phyloP scores from a whole-genome alignment of 2,888 invertebrate species.

The Cotesia congregata region DNA sequence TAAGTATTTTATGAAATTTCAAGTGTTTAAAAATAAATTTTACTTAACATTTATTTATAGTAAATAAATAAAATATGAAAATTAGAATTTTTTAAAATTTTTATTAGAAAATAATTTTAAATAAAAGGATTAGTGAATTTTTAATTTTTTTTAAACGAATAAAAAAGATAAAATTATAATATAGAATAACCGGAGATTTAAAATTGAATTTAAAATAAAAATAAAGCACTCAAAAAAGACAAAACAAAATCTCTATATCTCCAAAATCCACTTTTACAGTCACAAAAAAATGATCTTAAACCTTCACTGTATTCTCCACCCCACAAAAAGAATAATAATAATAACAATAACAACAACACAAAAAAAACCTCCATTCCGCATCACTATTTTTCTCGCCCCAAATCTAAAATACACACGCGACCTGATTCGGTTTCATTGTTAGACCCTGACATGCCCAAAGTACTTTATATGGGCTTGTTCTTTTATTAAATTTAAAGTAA shows the following conservation, averaged over 20 bases:
- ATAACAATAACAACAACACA: background rate
- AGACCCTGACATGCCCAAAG: background rate
- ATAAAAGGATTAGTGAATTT: no score
- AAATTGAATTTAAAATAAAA: background rate
- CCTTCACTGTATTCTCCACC: constrained; percentile 10
- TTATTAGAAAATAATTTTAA: no score
- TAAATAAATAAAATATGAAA: no score
- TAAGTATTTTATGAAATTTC: no score
- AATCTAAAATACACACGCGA: constrained; percentile 23
- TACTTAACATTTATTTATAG: no score
- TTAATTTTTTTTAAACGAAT: no score
- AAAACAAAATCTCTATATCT: constrained; percentile 7
- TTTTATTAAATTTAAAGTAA: background rate
- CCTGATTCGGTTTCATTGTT: constrained; percentile 31
- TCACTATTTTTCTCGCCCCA: constrained; percentile 16
- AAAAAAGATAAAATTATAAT: no score
- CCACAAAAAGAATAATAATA: background rate
- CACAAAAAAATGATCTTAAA: constrained; percentile 30
- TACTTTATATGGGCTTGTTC: background rate
- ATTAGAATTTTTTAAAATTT: no score
- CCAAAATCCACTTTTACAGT: constrained; percentile 31
- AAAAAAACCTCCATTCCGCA: background rate
- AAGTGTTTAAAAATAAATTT: no score
- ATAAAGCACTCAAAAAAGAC: background rate
- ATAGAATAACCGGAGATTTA: background rate